Percentiles rank a stretch among this genome's conserved stretches.
Conservation (phyloP, 2,888 invertebrate genomes). For the Chrysolina americana region DNA sequence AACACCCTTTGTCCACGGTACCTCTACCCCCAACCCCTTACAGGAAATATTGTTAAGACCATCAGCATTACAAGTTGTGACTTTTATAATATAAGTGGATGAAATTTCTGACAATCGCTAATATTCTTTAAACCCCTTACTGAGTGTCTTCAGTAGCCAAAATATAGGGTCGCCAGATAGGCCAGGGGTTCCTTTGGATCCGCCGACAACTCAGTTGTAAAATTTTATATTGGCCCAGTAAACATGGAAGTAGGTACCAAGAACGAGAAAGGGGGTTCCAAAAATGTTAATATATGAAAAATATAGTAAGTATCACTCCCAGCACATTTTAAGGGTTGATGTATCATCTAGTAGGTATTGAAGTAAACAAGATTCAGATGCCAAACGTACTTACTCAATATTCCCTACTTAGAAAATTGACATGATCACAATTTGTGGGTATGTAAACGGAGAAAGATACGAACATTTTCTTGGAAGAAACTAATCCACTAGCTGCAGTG, state of each 20-base stretch:
- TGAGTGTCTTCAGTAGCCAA: slow-evolving; percentile 44
- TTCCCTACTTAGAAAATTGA: too few relatives aligned
- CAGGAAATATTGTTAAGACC: slow-evolving; percentile 30
- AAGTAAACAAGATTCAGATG: too few relatives aligned
- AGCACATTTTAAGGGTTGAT: too few relatives aligned
- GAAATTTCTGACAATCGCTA: slow-evolving; percentile 43
- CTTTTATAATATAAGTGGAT: slow-evolving; percentile 48
- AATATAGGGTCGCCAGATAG: slow-evolving; percentile 37
- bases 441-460: too few relatives aligned
- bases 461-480: too few relatives aligned
- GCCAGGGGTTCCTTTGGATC: slow-evolving; percentile 35
- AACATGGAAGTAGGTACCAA: slow-evolving; percentile 12
- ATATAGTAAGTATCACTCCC: too few relatives aligned
- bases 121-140: slow-evolving; percentile 41
- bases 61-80: slow-evolving; percentile 37
- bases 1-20: slow-evolving; percentile 25
- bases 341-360: too few relatives aligned
- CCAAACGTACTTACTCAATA: too few relatives aligned
- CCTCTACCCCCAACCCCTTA: slow-evolving; percentile 12
- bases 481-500: too few relatives aligned
- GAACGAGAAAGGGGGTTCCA: not conserved
- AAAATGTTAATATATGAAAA: not conserved
- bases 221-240: slow-evolving; percentile 31
- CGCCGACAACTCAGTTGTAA: slow-evolving; percentile 39
- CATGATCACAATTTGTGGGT: too few relatives aligned